A percentile compares a stretch with the other conserved stretches of the same genome.
Evolutionary conservation across 2,888 invertebrate species (phyloP).

Genomic region (Schrankia costaestrigalis): DNA sequence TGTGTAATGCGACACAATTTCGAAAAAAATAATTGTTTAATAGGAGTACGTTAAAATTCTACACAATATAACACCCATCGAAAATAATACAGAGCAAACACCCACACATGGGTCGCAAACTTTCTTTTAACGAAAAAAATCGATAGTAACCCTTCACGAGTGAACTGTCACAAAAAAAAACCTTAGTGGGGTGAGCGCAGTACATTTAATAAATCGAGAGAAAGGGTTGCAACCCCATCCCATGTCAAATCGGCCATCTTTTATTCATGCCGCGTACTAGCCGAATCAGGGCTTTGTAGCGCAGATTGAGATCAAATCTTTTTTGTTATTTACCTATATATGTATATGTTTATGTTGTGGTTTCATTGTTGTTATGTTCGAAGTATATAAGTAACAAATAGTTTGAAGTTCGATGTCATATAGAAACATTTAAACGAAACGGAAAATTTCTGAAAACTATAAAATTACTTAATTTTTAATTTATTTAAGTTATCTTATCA

Average conservation of each 20-base stretch:
- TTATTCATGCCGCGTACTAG: constrained; percentile 68
- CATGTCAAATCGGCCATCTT: constrained; percentile 60
- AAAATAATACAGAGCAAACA: no score
- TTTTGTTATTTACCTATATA: constrained; percentile 52
- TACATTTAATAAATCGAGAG: constrained; percentile 63
- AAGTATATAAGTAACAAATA: no score
- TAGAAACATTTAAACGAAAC: no score
- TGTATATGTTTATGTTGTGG: constrained; percentile 29
- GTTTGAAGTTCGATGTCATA: no score
- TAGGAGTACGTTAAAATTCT: no score
- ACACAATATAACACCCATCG: no score
- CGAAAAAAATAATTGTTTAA: no score
- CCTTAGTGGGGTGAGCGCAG: constrained; percentile 39
- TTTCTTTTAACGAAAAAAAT: constrained; percentile 35
- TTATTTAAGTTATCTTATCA: no score
- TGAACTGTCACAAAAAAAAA: constrained; percentile 63
- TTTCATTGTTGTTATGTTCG: constrained; percentile 8
- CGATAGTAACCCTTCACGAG: constrained; percentile 42
- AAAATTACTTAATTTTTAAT: no score
- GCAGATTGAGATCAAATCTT: constrained; percentile 59
- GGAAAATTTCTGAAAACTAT: no score
- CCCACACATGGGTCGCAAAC: constrained; percentile 7
- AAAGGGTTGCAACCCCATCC: constrained; percentile 59
- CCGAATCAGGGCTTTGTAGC: constrained; percentile 54
- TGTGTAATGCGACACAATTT: no score